phyloP scores from a whole-genome alignment of 1,140 invertebrate species.

The Plutomurus gul region DNA sequence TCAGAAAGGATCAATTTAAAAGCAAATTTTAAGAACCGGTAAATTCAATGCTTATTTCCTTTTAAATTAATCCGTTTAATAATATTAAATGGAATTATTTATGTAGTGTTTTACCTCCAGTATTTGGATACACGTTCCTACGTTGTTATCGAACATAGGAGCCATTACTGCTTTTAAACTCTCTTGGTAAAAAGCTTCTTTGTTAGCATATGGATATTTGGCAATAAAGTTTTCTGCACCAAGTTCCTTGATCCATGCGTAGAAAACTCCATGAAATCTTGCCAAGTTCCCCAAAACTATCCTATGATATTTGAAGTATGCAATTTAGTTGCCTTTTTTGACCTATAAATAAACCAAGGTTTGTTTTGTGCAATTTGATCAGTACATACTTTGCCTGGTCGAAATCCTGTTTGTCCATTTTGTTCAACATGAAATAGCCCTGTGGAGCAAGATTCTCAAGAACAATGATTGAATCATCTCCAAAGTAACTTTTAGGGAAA shows the following conservation, averaged over 20 bases:
- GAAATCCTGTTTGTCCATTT: neutral
- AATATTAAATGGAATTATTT: neutral
- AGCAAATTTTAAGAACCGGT: no score
- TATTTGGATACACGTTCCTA: neutral
- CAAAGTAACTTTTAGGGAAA: slow-evolving; percentile 4
- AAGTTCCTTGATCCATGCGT: neutral
- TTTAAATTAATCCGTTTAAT: no score
- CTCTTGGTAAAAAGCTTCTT: neutral
- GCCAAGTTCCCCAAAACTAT: neutral
- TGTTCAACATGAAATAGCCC: neutral
- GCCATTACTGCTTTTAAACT: neutral
- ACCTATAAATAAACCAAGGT: no score
- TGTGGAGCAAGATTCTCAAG: neutral
- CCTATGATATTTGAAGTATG: no score
- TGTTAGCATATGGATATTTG: neutral
- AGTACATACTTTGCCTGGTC: slow-evolving; percentile 1
- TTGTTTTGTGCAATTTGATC: no score
- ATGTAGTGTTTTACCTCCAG: neutral
- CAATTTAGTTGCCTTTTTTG: no score
- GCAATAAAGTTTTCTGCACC: neutral
- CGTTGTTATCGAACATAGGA: neutral
- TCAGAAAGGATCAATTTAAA: no score
- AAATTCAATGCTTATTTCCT: no score
- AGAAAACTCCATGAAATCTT: neutral
- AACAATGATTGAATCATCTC: neutral